Evolutionary conservation across 2,797 vertebrate genomes (phyloP).

Genomic region (Thaleichthys pacificus): DNA sequence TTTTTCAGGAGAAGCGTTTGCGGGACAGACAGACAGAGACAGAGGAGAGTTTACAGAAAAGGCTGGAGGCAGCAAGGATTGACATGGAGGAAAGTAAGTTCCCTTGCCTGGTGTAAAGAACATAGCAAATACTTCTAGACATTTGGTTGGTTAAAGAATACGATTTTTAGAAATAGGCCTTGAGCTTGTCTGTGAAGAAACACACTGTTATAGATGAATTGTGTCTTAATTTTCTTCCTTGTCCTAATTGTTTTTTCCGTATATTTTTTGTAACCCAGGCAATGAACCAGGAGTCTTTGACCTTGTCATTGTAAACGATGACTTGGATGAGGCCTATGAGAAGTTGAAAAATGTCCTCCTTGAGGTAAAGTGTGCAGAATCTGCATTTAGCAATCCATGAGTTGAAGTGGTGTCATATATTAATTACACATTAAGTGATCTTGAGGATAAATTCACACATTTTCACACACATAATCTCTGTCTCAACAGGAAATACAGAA

Average conservation of each 20-base stretch:
- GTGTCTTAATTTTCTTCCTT: neutral
- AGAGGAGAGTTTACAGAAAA: conserved; percentile 88
- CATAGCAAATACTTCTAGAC: no score
- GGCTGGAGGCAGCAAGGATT: conserved; percentile 79
- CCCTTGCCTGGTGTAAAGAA: neutral
- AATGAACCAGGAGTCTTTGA: conserved; percentile 92
- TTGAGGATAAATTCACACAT: neutral
- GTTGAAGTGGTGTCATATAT: neutral
- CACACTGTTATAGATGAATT: neutral
- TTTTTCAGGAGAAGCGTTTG: conserved; percentile 85
- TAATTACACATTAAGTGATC: neutral
- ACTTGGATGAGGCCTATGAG: conserved; percentile 86
- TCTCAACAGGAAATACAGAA: conserved; percentile 72
- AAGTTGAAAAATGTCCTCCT: conserved; percentile 81
- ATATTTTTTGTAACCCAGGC: conserved; percentile 64
- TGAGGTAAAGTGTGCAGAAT: conserved; percentile 75
- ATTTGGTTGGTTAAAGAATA: no score
- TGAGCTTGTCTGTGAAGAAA: neutral
- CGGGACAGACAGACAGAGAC: conserved; percentile 89
- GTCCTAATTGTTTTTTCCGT: neutral
- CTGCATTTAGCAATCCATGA: neutral
- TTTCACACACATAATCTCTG: neutral
- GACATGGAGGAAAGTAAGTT: conserved; percentile 94
- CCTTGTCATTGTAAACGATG: conserved; percentile 89
- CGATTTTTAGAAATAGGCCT: no score